Base-by-base conservation (phyloP, 2,113 vertebrate species). In the Muntiacus muntjak region DNA sequence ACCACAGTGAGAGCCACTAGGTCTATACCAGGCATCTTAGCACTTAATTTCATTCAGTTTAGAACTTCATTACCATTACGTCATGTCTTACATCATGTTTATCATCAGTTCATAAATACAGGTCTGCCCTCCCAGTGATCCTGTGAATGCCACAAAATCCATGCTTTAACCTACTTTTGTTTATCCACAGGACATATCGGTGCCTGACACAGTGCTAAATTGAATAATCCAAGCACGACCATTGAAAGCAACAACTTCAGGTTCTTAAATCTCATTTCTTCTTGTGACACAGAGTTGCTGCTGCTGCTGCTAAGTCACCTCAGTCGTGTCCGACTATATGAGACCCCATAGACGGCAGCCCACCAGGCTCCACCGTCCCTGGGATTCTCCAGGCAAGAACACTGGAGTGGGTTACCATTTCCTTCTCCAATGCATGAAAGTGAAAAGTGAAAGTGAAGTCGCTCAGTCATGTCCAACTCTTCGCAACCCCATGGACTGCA, bases 61-160 rank as follows among this genome's bases (percentile, higher is more conserved):
- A 90, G 71, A 89, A 57, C 43, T 87, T 67, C 62, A 89, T 92
- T 74, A 83, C 17, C 62, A 89, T 92, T 74, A 83, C 17, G 55
- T 96, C 60, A 40, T 71, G 36, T 62, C 91, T 96, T 90, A 85
- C 26, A 88, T 86, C 81, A 91, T 83, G 83, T 89, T 96, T 62
- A 96, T 26, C 91, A 93, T 89, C 43, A 40, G 43, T 57, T 97
- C 79, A 79, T 83, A 87, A 91, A 91, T 36, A 33, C 64, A 95
- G 30, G 33, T 88, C 47, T 17, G 43, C 58, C 93, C 87, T 89
- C 81, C 57, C 14, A 28, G 67, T 9, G 30, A 95, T 85, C 47
- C 86, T 33, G 21, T 23, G 40, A 89, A 76, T 40, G 26, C 67
- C 62, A 76, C n/a, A 85, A 87, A 97, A 86, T 55, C 82, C 83